phyloP scores from a whole-genome alignment of 2,113 vertebrate species.

The Ameiurus melas region DNA sequence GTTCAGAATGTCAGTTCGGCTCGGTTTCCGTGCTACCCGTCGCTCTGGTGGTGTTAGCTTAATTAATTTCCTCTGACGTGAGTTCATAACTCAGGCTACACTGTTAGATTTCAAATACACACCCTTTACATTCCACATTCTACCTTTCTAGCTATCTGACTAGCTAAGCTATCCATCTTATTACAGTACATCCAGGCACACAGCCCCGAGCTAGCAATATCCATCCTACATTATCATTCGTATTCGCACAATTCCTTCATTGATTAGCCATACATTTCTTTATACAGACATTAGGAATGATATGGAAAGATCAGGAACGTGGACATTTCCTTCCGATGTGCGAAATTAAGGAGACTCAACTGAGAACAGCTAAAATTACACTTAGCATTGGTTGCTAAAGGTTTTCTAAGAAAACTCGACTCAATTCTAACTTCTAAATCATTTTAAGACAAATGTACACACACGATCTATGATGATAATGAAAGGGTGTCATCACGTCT shows the following conservation, averaged over 20 bases:
- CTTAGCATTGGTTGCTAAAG: neutral
- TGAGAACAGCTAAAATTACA: neutral
- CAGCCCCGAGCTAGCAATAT: neutral
- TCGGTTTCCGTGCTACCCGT: neutral
- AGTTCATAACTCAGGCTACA: neutral
- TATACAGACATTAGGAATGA: no score
- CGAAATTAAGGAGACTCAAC: no score
- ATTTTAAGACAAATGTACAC: neutral
- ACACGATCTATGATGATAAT: neutral
- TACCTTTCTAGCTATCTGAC: neutral
- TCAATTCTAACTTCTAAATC: neutral
- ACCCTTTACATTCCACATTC: neutral
- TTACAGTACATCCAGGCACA: neutral
- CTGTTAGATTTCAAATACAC: neutral
- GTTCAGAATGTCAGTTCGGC: neutral
- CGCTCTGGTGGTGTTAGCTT: neutral
- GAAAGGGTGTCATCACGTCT: neutral
- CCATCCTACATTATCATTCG: neutral
- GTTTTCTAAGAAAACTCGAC: neutral
- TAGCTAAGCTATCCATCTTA: neutral
- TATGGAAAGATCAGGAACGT: no score
- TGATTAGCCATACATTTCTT: neutral
- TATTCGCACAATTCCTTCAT: neutral
- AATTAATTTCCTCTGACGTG: neutral
- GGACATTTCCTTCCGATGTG: neutral